Evolutionary conservation across 2,888 invertebrate species (phyloP).

Genomic region (Archaeoteleia sp.): DNA sequence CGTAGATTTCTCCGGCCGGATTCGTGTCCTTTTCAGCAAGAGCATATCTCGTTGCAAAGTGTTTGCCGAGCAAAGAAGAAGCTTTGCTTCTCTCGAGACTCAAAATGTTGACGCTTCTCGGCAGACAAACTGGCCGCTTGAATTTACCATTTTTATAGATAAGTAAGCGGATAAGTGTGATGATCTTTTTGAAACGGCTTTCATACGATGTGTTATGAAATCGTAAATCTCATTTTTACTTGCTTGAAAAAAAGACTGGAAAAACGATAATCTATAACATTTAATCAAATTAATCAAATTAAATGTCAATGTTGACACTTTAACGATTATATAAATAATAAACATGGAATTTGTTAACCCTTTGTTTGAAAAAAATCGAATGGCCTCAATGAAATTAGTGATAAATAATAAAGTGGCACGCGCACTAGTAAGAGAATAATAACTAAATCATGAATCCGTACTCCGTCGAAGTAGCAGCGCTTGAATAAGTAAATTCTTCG

Average conservation of each 20-base stretch:
- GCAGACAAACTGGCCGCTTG: conserved; percentile 4
- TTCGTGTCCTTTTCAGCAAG: conserved; percentile 14
- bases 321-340: no score
- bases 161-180: conserved; percentile 2
- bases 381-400: no score
- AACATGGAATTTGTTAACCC: no score
- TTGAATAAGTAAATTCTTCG: conserved; percentile 26
- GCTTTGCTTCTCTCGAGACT: conserved; percentile 10
- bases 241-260: no score
- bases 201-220: not conserved
- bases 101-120: conserved; percentile 31
- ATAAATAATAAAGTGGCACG: no score
- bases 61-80: conserved; percentile 42
- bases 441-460: not conserved
- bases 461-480: not conserved
- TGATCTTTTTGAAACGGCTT: not conserved
- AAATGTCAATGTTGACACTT: no score
- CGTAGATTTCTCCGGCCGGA: not conserved
- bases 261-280: no score
- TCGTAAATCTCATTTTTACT: not conserved
- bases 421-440: no score
- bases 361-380: no score
- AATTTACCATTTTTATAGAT: conserved; percentile 23
- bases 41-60: conserved; percentile 34
- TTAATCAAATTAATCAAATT: no score